Evolutionary conservation across 1,140 invertebrate genomes (phyloP).

Genomic region (Hestina assimilis): DNA sequence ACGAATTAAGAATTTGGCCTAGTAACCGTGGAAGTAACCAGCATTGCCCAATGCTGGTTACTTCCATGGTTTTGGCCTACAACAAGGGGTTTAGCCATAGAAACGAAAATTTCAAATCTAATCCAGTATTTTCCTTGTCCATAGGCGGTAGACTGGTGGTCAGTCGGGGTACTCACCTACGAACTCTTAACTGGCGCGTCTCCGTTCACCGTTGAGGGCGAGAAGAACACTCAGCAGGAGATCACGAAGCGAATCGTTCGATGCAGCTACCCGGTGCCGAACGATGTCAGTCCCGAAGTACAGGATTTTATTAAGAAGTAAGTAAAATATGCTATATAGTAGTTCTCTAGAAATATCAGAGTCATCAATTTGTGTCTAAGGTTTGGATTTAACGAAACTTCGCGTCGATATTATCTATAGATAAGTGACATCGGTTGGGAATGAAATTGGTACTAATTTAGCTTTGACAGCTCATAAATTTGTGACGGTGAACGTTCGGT

Average conservation of each 20-base stretch:
- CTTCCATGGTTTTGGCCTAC: too few species aligned
- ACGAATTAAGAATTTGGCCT: too few species aligned
- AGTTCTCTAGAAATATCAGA: too few species aligned
- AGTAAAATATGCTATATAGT: conserved; percentile 26
- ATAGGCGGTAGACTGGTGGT: conserved; percentile 98
- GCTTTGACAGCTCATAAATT: too few species aligned
- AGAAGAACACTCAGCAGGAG: conserved; percentile 94
- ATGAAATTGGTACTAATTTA: too few species aligned
- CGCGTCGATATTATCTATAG: too few species aligned
- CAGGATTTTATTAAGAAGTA: conserved; percentile 81
- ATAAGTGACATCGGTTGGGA: too few species aligned
- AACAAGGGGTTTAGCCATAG: neutral
- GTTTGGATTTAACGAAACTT: too few species aligned
- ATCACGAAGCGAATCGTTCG: conserved; percentile 94
- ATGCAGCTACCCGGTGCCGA: conserved; percentile 91
- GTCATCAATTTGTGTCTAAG: too few species aligned
- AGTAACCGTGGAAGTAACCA: too few species aligned
- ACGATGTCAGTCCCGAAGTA: conserved; percentile 80
- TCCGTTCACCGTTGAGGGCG: conserved; percentile 97
- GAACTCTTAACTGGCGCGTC: conserved; percentile 98
- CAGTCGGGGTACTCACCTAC: conserved; percentile 97
- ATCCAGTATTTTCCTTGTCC: conserved; percentile 41
- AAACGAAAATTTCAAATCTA: neutral
- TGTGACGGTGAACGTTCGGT: too few species aligned
- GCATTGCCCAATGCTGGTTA: too few species aligned